Evolutionary conservation across 1,140 invertebrate species (phyloP).

Genomic region (Drosophila nannoptera): DNA sequence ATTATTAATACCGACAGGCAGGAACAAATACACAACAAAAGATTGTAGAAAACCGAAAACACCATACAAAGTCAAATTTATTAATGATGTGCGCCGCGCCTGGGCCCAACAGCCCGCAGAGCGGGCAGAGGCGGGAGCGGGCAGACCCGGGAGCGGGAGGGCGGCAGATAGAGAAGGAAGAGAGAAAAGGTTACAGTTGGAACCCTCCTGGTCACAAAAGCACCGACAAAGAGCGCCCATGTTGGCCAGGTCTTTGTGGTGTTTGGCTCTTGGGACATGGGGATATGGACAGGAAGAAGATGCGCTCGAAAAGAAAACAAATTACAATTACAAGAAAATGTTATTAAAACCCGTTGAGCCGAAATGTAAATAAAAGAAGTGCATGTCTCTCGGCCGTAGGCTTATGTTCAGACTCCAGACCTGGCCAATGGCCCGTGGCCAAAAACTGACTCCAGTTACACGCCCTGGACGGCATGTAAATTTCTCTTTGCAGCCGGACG

Average conservation of each 20-base stretch:
- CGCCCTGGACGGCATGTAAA: constrained; percentile 60
- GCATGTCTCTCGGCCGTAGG: constrained; percentile 48
- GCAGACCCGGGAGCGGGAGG: background rate
- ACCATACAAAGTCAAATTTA: constrained; percentile 68
- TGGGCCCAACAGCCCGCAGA: constrained; percentile 44
- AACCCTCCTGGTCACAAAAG: constrained; percentile 50
- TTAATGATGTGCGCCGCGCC: constrained; percentile 65
- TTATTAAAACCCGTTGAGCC: constrained; percentile 70
- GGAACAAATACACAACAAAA: constrained; percentile 74
- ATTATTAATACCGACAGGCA: constrained; percentile 75
- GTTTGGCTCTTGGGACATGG: constrained; percentile 22
- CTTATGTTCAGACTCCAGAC: constrained; percentile 28
- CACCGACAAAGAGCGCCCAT: constrained; percentile 56
- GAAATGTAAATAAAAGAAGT: constrained; percentile 57
- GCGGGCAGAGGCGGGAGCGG: background rate
- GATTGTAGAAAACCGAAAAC: constrained; percentile 54
- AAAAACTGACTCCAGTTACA: constrained; percentile 49
- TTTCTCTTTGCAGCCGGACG: constrained; percentile 61
- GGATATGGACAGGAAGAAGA: constrained; percentile 38
- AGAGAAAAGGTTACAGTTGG: constrained; percentile 62
- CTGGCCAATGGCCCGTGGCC: constrained; percentile 55
- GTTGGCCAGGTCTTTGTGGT: background rate
- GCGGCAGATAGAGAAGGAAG: constrained; percentile 19
- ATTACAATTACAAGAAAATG: constrained; percentile 79
- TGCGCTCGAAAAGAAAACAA: constrained; percentile 64